Conservation (phyloP, 2,113 vertebrate species). For the Forbesichthys agassizii region DNA sequence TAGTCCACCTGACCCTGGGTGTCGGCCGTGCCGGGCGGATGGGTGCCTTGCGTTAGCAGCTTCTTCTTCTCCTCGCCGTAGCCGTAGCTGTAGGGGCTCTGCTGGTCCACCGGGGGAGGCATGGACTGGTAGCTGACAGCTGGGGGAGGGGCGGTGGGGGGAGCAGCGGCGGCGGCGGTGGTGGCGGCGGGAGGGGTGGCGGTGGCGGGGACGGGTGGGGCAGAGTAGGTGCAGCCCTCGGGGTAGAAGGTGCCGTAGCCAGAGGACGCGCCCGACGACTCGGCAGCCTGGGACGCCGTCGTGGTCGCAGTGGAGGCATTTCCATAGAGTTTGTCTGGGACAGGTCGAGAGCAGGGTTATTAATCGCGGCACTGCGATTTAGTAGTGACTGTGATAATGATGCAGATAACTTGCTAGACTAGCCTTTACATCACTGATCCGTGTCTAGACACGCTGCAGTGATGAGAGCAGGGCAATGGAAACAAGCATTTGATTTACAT, state of each 20-base stretch:
- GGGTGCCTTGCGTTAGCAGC: conserved; percentile 57
- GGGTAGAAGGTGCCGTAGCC: conserved; percentile 71
- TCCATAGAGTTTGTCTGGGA: conserved; percentile 58
- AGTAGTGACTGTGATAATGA: no score
- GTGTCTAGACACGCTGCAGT: no score
- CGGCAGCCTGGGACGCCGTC: background rate
- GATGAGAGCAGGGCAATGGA: no score
- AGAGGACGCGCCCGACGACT: background rate
- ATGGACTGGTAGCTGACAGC: conserved; percentile 58
- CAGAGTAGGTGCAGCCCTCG: conserved; percentile 40
- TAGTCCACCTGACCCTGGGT: conserved; percentile 35
- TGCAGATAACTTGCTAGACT: no score
- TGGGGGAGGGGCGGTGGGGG: conserved; percentile 8
- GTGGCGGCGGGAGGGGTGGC: background rate
- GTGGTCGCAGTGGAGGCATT: conserved; percentile 15
- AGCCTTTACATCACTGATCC: no score
- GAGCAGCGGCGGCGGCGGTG: background rate
- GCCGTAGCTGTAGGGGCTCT: conserved; percentile 73
- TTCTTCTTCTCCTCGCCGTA: conserved; percentile 75
- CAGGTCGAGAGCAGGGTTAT: background rate
- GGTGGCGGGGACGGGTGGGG: conserved; percentile 27
- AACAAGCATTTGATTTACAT: no score
- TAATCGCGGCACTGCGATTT: no score
- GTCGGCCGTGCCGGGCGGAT: conserved; percentile 14
- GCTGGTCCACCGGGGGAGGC: conserved; percentile 63